Base-by-base conservation (phyloP, 2,888 invertebrate genomes). In the Cerceris ruficornis region DNA sequence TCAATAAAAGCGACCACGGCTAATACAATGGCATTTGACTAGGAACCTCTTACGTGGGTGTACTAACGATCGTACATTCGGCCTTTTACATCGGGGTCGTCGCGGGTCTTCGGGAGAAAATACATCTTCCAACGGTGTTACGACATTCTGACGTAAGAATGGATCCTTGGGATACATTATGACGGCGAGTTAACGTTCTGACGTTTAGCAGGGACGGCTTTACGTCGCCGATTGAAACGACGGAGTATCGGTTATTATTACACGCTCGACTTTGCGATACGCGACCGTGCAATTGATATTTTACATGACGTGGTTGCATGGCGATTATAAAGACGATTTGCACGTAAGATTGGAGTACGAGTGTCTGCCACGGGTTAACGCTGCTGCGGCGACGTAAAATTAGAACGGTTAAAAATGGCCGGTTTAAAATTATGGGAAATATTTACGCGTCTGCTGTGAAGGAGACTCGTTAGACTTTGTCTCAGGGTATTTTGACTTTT, bases 1-100 rank as follows among this genome's bases (percentile, higher is more conserved):
- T 65, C 75, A 61, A 75, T 80, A 77, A 82, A 82, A 50, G 69
- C 39, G 77, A 65, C 64, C 64, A 69, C 62, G 69, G 70, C 66
- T 73, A 71, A 77, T 74, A 66, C 71, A 77, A 75, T 70, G 54
- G 62, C 59, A 50, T 69, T 60, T 58, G 65, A 61, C 49, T 60
- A 60, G 58, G 52, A 62, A 54, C 61, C 42, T 54, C 54, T 50
- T 54, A n/a, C 49, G 65, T 69, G 17, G 49, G 41, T 68, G 70
- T 69, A 49, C 46, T 15, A 28, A 54, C 46, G 54, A 52, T 13
- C 7, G 42, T 64, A 43, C 13, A 28, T 46, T 65, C 49, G 54
- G 28, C 52, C 14, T 28, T 62, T 76, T 76, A 69, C 42, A 68
- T 17, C 54, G 46, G 42, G 9, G 14, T 68, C 39, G 39, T 41